Evolutionary conservation across 2,113 vertebrate species (phyloP), one percentile per base, ranked within the genome.

Genomic region (Oriolus oriolus): DNA sequence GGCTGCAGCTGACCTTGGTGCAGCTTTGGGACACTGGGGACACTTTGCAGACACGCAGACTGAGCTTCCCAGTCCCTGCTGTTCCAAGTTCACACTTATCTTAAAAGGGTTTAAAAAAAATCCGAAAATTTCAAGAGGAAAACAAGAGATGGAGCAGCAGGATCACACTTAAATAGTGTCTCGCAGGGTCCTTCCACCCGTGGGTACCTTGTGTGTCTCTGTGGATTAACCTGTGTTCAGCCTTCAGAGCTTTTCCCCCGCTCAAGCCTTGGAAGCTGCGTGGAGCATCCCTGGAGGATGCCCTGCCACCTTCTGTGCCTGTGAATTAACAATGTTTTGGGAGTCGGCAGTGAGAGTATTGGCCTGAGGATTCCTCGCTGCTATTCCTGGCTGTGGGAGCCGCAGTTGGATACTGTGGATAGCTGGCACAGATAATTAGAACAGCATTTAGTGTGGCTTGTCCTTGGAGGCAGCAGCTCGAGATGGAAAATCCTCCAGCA

Each of bases 341-440:
- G 92, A 96, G 89, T 33, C 56, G 0, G 69, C 52, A 6, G 7
- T 5, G 45, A 41, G 74, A 91, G 65, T 87, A 96, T 94, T 93
- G 96, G 93, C 96, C 93, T 94, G 95, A 95, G 95, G 93, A 95
- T 96, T 94, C 92, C 96, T 95, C 2, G 60, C 93, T 96, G 95
- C 96, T 96, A 93, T 96, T 97, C 93, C 96, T 96, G 96, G 96
- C 96, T 95, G 71, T 47, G 83, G 95, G 82, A 96, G 95, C 92
- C 63, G 30, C 69, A 87, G 16, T 83, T 16, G 74, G 95, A 78
- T 39, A 0, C 84, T 26, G 93, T 87, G 89, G 91, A 24, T 50
- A 84, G 95, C 90, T 85, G 52, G 96, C 94, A 82, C 94, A 96
- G 93, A 87, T 96, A 95, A 95, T 94, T 93, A 95, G 95, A 96